Conservation (phyloP, 2,888 invertebrate genomes). For the Spodoptera picta region DNA sequence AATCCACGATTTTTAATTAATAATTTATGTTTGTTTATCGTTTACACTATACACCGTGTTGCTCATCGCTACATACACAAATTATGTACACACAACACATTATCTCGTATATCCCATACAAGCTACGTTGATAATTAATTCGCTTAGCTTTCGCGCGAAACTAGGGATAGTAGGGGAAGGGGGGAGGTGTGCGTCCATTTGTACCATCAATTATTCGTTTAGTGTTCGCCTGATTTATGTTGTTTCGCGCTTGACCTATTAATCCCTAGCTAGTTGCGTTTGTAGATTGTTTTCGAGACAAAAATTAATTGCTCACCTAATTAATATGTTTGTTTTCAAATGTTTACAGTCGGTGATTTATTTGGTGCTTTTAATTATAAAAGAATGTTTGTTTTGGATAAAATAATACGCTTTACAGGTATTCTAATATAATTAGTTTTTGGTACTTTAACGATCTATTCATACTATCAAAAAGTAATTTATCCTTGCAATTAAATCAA, state of each 20-base stretch:
- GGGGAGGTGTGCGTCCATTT: constrained; percentile 66
- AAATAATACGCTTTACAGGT: not conserved
- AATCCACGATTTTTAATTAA: no score
- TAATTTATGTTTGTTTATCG: no score
- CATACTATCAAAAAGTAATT: constrained; percentile 6
- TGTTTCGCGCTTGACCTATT: constrained; percentile 69
- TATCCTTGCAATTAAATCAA: constrained; percentile 25
- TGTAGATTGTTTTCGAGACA: constrained; percentile 62
- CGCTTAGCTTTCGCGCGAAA: constrained; percentile 62
- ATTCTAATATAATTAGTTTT: not conserved
- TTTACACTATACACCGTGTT: not conserved
- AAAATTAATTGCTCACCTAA: constrained; percentile 59
- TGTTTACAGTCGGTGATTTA: constrained; percentile 5
- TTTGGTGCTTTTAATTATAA: constrained; percentile 2
- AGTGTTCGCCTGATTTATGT: constrained; percentile 72
- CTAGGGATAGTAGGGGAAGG: constrained; percentile 20
- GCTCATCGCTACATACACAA: constrained; percentile 1
- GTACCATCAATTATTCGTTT: constrained; percentile 82
- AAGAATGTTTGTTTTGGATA: constrained; percentile 1
- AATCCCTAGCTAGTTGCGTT: constrained; percentile 62
- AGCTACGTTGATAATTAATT: constrained; percentile 68
- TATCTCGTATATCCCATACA: constrained; percentile 44
- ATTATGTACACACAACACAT: constrained; percentile 21
- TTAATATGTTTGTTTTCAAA: constrained; percentile 36
- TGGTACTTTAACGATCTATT: not conserved